These are phyloP conservation scores for Plectrocnemia conspersa DNA, from an alignment of 1,140 invertebrate species.

Conservation along the genomic window DNA sequence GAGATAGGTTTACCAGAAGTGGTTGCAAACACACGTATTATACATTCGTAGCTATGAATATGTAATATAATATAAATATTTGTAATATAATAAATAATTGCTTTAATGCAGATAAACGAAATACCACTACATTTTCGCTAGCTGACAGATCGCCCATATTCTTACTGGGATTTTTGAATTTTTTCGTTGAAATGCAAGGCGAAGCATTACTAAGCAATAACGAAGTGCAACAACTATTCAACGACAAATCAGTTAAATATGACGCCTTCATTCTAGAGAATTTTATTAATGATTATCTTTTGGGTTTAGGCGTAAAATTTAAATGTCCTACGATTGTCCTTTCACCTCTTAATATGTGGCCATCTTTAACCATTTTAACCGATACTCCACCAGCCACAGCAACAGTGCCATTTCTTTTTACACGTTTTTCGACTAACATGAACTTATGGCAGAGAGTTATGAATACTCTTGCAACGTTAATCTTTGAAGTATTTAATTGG, in stretches of 20 bases:
- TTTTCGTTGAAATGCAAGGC: too few relatives aligned
- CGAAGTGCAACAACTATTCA: conserved; percentile 12
- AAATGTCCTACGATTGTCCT: conserved; percentile 4
- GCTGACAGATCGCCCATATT: conserved; percentile 1
- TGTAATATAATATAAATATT: background rate
- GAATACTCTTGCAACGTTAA: background rate
- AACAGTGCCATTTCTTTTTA: background rate
- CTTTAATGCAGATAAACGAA: conserved; percentile 5
- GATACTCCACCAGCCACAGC: background rate
- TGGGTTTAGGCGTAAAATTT: conserved; percentile 1
- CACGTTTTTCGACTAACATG: background rate
- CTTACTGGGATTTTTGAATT: background rate
- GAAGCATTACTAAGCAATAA: too few relatives aligned
- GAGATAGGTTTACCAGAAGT: conserved; percentile 9
- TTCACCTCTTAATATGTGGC: background rate
- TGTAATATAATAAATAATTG: background rate
- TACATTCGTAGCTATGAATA: background rate
- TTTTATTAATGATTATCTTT: conserved; percentile 7
- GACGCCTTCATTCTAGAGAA: conserved; percentile 17
- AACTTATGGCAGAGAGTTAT: background rate
- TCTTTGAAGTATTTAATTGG: background rate
- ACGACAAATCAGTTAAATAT: conserved; percentile 18
- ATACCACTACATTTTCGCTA: background rate
- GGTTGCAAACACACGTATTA: background rate
- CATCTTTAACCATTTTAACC: background rate